Base-by-base conservation (phyloP, 2,113 vertebrate species). In the Bubo blakistoni region DNA sequence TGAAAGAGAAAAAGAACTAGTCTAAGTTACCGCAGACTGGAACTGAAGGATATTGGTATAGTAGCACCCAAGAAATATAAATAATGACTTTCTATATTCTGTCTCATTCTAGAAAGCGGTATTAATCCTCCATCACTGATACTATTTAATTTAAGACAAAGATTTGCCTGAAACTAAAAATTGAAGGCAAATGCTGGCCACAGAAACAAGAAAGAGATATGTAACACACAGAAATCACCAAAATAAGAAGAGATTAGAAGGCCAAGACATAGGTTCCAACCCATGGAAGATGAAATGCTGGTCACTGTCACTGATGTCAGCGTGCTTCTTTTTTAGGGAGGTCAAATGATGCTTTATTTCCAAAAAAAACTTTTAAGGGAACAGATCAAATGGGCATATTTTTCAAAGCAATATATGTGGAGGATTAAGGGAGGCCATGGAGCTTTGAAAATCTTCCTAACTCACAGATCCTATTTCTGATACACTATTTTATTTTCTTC, bases 341-440 rank as follows among this genome's bases (percentile, higher is more conserved):
- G 94, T 92, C 94, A 96, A 95, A 38, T 32, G 61, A 83, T n/a
- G 19, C 59, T 93, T 95, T 91, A 96, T 85, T 85, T 78, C 42
- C 7, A 26, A 77, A 87, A 95, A 80, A 95, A 59, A n/a, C 55
- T 66, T 82, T 87, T 49, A 86, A 85, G 42, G 83, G 79, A 91
- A 46, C 16, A 92, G 86, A 96, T 96, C 94, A 96, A 92, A 97
- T 51, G 29, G 63, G 24, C 55, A n/a, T 86, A 87, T 95, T 95
- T 96, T 96, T 96, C 90, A 97, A 96, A 97, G 96, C 86, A 91
- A 90, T 92, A 20, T 84, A 86, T 81, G 52, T 92, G 57, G 24
- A 77, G 90, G 90, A 96, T 96, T 95, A 95, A 96, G 95, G 46
- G 57, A 90, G 51, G 55, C 90, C 70, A 85, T 4, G 2, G 69